phyloP scores from a whole-genome alignment of 1,140 invertebrate genomes.

The Chymomyza costata region DNA sequence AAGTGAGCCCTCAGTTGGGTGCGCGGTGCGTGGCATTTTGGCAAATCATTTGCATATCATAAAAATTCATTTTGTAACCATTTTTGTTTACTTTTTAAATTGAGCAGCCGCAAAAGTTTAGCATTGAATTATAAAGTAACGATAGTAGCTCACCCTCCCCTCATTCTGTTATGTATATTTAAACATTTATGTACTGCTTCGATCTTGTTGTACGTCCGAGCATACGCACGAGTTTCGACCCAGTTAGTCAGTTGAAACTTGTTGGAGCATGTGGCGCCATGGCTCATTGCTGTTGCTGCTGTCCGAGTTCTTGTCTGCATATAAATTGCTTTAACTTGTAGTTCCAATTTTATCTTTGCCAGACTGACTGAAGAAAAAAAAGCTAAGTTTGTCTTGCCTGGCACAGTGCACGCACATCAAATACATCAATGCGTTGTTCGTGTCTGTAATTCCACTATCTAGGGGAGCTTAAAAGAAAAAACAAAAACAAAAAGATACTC shows the following conservation, averaged over 20 bases:
- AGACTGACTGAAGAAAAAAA: too few relatives aligned
- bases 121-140: constrained; percentile 59
- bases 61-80: constrained; percentile 66
- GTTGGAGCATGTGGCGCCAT: background rate
- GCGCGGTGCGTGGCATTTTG: constrained; percentile 22
- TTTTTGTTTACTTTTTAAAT: constrained; percentile 69
- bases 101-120: constrained; percentile 69
- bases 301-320: constrained; percentile 51
- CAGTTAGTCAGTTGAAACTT: constrained; percentile 25
- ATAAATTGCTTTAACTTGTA: constrained; percentile 66
- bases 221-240: constrained; percentile 11
- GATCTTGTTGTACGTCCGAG: constrained; percentile 25
- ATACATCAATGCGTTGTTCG: constrained; percentile 47
- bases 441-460: constrained; percentile 37
- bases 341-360: constrained; percentile 43
- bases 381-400: constrained; percentile 52
- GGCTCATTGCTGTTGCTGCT: background rate
- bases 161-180: constrained; percentile 1
- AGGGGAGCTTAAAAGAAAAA: too few relatives aligned
- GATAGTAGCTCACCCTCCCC: constrained; percentile 12
- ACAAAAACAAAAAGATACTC: too few relatives aligned
- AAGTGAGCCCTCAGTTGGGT: constrained; percentile 1
- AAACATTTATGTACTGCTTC: constrained; percentile 39
- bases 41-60: constrained; percentile 59
- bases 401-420: constrained; percentile 44